Base-by-base conservation (phyloP, 2,113 vertebrate genomes). In the Tragulus kanchil region DNA sequence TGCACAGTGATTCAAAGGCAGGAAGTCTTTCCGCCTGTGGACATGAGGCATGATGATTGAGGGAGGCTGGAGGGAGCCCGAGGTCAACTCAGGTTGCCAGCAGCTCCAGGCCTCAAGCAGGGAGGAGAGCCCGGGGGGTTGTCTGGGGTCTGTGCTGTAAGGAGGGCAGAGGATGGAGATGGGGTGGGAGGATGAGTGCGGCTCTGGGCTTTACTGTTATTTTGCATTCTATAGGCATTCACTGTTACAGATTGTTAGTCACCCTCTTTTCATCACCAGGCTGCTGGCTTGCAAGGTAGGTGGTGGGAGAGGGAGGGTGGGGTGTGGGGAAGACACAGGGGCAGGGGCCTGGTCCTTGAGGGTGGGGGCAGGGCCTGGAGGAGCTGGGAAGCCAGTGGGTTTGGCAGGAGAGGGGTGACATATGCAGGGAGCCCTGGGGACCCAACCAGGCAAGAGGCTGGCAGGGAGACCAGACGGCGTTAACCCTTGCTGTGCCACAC, bases 371-470 rank as follows among this genome's bases (percentile, higher is more conserved):
- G 97, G 78, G 95, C n/a, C 36, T 71, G 89, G 84, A 98, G 98
- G 97, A 97, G 97, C 97, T 50, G 58, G 83, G 92, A 97, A 97
- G 95, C 96, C 83, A 36, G 88, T 96, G 93, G 94, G 93, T 87
- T 98, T 99, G 98, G 98, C 98, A 98, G 96, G 96, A 98, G 98
- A 97, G 48, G 97, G 98, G 96, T 54, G 98, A 98, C 98, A 98
- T 98, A 98, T 98, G 98, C 84, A 91, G 90, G 85, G 75, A 98
- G 85, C 98, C 98, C 98, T 92, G 62, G 98, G 98, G 98, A 98
- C 98, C 97, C 97, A 87, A 92, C 31, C 95, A 97, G 98, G 98
- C 97, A 94, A 95, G 95, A 93, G 95, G 97, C 97, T 98, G 98
- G 97, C 97, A 64, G 97, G 93, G 96, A 97, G 94, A 98, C 97